A percentile compares a stretch with the other conserved stretches of the same genome.
These are phyloP conservation scores for Anorthoa munda DNA, from an alignment of 2,888 invertebrate species.

Conservation along the genomic window DNA sequence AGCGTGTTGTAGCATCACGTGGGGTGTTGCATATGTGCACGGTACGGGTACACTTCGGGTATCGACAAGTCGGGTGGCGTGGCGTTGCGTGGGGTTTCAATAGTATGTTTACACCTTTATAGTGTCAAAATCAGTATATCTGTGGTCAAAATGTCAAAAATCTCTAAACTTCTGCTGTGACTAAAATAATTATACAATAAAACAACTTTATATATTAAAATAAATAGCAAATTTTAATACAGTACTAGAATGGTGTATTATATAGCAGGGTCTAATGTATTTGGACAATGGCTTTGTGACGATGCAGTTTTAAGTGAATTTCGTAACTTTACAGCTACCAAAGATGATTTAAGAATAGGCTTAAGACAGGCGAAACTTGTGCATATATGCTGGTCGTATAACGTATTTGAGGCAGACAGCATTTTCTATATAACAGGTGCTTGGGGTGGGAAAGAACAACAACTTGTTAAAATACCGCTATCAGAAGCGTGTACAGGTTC, in stretches of 20 bases:
- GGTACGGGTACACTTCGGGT: no score
- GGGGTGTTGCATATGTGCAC: no score
- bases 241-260: conserved; percentile 69
- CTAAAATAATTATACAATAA: no score
- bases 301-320: conserved; percentile 74
- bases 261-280: conserved; percentile 84
- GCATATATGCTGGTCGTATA: conserved; percentile 85
- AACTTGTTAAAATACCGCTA: conserved; percentile 71
- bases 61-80: no score
- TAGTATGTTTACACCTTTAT: no score
- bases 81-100: no score
- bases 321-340: conserved; percentile 57
- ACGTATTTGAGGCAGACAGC: conserved; percentile 76
- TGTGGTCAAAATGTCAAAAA: no score
- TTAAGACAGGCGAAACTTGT: conserved; percentile 67
- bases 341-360: conserved; percentile 58
- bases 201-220: not conserved
- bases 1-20: no score
- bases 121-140: no score
- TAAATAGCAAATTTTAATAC: not conserved
- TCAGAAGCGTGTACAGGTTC: conserved; percentile 70
- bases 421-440: conserved; percentile 80
- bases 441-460: conserved; percentile 75
- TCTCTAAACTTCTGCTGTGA: no score
- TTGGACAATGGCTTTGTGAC: conserved; percentile 83